Percentiles rank a stretch among this genome's conserved stretches.
Evolutionary conservation across 1,140 invertebrate genomes (phyloP).

Genomic region (Drosophila burlai): DNA sequence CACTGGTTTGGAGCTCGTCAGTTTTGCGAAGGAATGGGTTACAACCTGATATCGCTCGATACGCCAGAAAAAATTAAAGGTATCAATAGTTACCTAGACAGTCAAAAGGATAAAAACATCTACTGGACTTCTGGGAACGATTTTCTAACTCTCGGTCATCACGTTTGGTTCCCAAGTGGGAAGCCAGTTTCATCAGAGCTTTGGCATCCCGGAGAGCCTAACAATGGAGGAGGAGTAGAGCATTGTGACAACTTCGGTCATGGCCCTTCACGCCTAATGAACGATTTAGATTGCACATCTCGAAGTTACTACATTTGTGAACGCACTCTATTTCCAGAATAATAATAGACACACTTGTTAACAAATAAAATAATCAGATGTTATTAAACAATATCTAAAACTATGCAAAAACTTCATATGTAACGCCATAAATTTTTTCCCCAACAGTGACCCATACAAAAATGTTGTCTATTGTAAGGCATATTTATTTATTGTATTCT

Average conservation of each 20-base stretch:
- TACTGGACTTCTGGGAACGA: conserved; percentile 38
- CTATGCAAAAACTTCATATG: too few species aligned
- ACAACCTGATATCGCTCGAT: conserved; percentile 24
- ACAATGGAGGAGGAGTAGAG: neutral
- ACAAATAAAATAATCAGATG: neutral
- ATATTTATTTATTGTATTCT: conserved; percentile 58
- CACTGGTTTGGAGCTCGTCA: conserved; percentile 36
- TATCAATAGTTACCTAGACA: conserved; percentile 15
- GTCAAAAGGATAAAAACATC: neutral
- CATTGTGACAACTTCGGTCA: conserved; percentile 10
- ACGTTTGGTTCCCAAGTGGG: conserved; percentile 24
- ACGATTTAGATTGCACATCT: neutral
- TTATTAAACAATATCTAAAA: neutral
- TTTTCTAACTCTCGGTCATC: neutral
- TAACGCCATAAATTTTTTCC: neutral
- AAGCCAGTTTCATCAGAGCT: neutral
- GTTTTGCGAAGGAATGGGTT: conserved; percentile 6
- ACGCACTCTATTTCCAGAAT: too few species aligned
- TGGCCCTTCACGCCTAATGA: neutral
- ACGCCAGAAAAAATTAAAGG: conserved; percentile 1
- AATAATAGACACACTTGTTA: neutral
- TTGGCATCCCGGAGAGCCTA: conserved; percentile 22
- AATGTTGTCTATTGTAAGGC: neutral
- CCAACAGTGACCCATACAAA: neutral
- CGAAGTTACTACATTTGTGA: neutral